phyloP scores from a whole-genome alignment of 2,113 vertebrate genomes.

The Elephantulus edwardii region DNA sequence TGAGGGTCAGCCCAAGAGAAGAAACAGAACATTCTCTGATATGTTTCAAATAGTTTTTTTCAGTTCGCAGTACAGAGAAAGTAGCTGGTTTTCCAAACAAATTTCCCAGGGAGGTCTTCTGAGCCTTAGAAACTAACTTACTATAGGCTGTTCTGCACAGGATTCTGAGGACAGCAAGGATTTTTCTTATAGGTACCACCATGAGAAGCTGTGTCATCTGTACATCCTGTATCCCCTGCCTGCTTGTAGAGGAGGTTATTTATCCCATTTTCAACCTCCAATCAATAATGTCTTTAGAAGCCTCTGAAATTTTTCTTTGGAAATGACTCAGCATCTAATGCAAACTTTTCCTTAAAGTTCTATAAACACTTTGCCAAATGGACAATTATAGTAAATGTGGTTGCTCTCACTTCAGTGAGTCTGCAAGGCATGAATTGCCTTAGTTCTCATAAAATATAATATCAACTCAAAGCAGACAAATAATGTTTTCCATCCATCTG shows the following conservation, averaged over 20 bases:
- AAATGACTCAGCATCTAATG: constrained; percentile 53
- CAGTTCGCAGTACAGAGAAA: no score
- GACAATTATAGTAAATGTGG: constrained; percentile 47
- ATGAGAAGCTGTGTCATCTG: not conserved
- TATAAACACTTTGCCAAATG: constrained; percentile 38
- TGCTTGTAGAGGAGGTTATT: constrained; percentile 6
- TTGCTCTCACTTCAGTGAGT: constrained; percentile 23
- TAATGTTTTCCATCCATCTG: constrained; percentile 70
- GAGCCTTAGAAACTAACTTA: no score
- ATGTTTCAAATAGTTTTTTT: no score
- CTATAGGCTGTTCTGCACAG: not conserved
- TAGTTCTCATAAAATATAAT: constrained; percentile 71
- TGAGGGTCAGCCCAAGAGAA: no score
- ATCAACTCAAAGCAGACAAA: constrained; percentile 62
- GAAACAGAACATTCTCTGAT: no score
- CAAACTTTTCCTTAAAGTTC: constrained; percentile 45
- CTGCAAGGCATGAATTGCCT: constrained; percentile 20
- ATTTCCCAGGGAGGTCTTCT: no score
- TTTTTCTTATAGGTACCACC: not conserved
- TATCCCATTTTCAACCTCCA: constrained; percentile 19
- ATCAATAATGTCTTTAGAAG: constrained; percentile 45
- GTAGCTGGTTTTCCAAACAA: no score
- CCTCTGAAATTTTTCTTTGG: constrained; percentile 29
- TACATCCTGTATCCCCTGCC: not conserved
- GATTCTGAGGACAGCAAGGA: not conserved